Percentiles rank a stretch among this genome's conserved stretches.
Evolutionary conservation across 2,888 invertebrate species (phyloP).

Genomic region (Cerceris rybyensis): DNA sequence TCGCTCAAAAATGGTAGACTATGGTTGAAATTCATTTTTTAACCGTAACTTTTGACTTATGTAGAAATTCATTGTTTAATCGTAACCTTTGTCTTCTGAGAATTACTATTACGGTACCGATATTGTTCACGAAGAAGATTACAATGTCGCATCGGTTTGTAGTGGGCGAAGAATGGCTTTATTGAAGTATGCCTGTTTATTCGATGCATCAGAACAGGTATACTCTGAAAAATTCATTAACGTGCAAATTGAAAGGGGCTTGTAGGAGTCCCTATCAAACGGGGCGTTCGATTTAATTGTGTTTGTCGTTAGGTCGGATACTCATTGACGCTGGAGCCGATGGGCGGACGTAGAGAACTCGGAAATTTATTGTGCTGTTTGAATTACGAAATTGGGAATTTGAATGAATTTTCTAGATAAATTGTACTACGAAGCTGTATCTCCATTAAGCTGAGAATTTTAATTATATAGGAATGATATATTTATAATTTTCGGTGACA

Average conservation of each 20-base stretch:
- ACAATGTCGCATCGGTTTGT: conserved; percentile 53
- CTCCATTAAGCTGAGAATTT: too few relatives aligned
- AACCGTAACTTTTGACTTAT: too few relatives aligned
- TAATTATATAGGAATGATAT: too few relatives aligned
- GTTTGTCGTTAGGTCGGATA: conserved; percentile 8
- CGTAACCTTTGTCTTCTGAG: too few relatives aligned
- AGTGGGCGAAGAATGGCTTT: conserved; percentile 52
- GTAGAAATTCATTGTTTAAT: too few relatives aligned
- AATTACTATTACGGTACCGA: too few relatives aligned
- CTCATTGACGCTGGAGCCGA: conserved; percentile 9
- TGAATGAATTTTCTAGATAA: too few relatives aligned
- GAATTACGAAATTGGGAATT: background rate
- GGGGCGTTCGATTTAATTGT: conserved; percentile 14
- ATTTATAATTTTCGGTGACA: too few relatives aligned
- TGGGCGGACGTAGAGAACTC: conserved; percentile 33
- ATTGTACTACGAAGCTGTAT: too few relatives aligned
- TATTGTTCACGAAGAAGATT: conserved; percentile 6
- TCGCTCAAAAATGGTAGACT: too few relatives aligned
- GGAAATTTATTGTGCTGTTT: conserved; percentile 38
- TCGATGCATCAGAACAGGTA: conserved; percentile 42
- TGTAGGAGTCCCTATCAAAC: conserved; percentile 39
- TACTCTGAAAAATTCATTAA: conserved; percentile 70
- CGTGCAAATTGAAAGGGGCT: conserved; percentile 72
- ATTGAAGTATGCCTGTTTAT: conserved; percentile 59
- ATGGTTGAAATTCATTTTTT: too few relatives aligned